Base-by-base conservation (phyloP, 2,113 vertebrate species). In the Rhinichthys klamathensis region DNA sequence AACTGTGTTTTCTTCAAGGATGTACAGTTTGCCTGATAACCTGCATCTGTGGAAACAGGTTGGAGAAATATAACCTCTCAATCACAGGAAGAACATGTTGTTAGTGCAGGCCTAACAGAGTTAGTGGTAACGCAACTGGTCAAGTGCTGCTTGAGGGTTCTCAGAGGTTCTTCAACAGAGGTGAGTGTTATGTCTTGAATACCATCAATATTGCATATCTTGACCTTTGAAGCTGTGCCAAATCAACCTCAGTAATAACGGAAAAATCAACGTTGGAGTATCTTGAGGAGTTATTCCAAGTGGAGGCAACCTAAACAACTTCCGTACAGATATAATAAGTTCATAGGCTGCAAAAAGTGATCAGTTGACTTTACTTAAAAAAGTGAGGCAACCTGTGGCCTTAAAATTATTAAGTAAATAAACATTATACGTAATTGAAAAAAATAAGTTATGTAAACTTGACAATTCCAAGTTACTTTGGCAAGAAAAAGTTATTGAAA, bases 131-230 rank as follows among this genome's bases (percentile, higher is more conserved):
- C 18, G 2, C 3, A 58, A 15, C 30, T 35, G 65, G 65, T 58
- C 65, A 72, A 82, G 80, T 70, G 65, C 49, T 58, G 27, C 65
- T 82, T 15, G 4, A 72, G 46, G 27, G 65, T 35, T 21, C 79
- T 81, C 61, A 49, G 25, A 2, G n/a, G 41, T 67, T 82, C 67
- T 82, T 38, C 11, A 82, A 21, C 44, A 32, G 30, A 72, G 32
- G 11, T 2, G 30, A 61, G 69, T 16, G 60, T 38, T 44, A 65
- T 30, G 44, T 16, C 51, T 25, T 49, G 72, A 87, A 85, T 80
- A 54, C n/a, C 85, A 77, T 84, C 82, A 73, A 86, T 35, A 41
- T 75, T 30, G 11, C 80, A 49, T 65, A 72, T 82, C 61, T 83
- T 46, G 72, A 84, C 81, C 80, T 23, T 27, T 82, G 21, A 82